Percentiles rank a stretch among this genome's conserved stretches.
Evolutionary conservation across 2,888 invertebrate genomes (phyloP).

Genomic region (Trissonchulus sp.): DNA sequence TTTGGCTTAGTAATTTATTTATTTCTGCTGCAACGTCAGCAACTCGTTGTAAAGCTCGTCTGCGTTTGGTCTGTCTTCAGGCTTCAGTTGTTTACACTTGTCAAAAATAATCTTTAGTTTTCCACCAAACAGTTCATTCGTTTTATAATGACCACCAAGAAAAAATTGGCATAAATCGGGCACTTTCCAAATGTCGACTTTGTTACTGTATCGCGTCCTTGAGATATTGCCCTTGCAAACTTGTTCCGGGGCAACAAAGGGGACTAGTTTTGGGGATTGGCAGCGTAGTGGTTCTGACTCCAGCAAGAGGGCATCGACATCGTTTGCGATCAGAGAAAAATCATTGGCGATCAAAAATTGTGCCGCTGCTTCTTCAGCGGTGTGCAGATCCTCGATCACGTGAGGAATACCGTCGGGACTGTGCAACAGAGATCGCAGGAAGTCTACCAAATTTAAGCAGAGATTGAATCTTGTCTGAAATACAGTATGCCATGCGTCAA

Average conservation of each 20-base stretch:
- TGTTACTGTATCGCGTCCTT: not conserved
- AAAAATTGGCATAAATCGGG: not conserved
- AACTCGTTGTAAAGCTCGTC: not conserved
- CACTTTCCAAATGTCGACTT: not conserved
- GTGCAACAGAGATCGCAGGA: not conserved
- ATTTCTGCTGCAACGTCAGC: no score
- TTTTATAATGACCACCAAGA: not conserved
- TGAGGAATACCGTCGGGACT: not conserved
- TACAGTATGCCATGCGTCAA: no score
- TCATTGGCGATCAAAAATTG: not conserved
- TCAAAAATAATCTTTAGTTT: not conserved
- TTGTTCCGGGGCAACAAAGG: not conserved
- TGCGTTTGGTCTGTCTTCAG: not conserved
- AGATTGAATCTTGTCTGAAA: not conserved
- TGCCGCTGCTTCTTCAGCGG: not conserved
- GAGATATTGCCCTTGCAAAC: not conserved
- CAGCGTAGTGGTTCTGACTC: not conserved
- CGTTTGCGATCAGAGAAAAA: not conserved
- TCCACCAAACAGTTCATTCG: not conserved
- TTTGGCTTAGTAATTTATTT: no score
- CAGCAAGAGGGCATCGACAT: not conserved
- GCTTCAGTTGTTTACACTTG: not conserved
- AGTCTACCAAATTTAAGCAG: not conserved
- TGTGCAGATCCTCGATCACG: not conserved
- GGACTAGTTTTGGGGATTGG: not conserved